Conservation (phyloP, 1,140 invertebrate genomes). For the Dendrolimus punctatus region DNA sequence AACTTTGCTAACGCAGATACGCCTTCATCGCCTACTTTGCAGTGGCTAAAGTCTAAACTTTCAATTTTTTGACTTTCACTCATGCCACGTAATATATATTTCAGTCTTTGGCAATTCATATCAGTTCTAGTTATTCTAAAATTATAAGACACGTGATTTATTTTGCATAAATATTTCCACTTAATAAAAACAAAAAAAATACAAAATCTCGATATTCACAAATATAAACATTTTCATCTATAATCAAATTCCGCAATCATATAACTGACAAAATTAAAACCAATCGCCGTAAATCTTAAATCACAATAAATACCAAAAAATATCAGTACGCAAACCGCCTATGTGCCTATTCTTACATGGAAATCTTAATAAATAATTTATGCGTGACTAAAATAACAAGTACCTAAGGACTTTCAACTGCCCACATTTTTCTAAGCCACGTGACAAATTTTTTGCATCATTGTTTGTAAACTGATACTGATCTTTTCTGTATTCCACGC, state of each 20-base stretch:
- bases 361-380: not conserved
- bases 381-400: not conserved
- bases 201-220: no score
- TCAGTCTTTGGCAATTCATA: constrained; percentile 64
- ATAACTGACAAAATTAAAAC: no score
- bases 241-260: no score
- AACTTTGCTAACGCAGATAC: constrained; percentile 58
- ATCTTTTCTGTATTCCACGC: constrained; percentile 56
- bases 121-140: constrained; percentile 68
- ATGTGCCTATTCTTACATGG: not conserved
- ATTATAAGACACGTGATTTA: not conserved
- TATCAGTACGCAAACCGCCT: no score
- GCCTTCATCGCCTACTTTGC: constrained; percentile 63
- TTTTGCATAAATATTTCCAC: not conserved
- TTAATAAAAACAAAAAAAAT: no score
- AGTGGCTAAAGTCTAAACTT: constrained; percentile 68
- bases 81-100: constrained; percentile 62
- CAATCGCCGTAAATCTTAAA: no score
- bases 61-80: constrained; percentile 48
- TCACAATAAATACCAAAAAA: no score
- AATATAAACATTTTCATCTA: no score
- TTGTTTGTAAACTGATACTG: constrained; percentile 65
- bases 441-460: constrained; percentile 62
- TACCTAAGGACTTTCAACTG: constrained; percentile 57
- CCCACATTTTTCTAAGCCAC: constrained; percentile 56